Evolutionary conservation across 2,888 invertebrate genomes (phyloP).

Genomic region (Phaonia tiefii): DNA sequence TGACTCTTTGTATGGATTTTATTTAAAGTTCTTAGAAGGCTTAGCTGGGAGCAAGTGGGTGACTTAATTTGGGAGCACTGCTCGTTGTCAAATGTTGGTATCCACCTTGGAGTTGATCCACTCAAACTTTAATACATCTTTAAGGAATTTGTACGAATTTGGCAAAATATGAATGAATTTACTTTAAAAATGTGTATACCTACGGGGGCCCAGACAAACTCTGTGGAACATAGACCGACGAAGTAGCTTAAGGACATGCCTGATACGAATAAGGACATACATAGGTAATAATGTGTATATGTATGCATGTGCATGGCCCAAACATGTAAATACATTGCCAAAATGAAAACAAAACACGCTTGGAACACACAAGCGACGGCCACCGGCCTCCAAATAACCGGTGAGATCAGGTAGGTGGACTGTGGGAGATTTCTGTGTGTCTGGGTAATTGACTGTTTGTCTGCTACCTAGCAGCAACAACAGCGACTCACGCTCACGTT

Average conservation of each 20-base stretch:
- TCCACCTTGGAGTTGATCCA: background rate
- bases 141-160: conserved; percentile 2
- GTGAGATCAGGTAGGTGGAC: background rate
- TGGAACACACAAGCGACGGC: background rate
- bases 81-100: background rate
- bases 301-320: background rate
- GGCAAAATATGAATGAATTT: background rate
- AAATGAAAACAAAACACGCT: background rate
- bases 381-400: background rate
- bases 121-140: conserved; percentile 9
- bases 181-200: conserved; percentile 7
- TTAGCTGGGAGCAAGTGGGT: background rate
- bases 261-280: background rate
- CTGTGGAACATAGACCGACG: background rate
- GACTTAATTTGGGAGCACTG: background rate
- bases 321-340: background rate
- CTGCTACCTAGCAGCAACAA: background rate
- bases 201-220: background rate
- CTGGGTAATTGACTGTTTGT: background rate
- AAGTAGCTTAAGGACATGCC: background rate
- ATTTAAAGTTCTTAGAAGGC: conserved; percentile 1
- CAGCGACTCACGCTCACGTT: background rate
- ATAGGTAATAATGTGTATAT: background rate
- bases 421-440: background rate
- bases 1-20: conserved; percentile 9